Percentiles rank a stretch among this genome's conserved stretches.
These are phyloP conservation scores for Cyprinodon diabolis DNA, from an alignment of 2,797 vertebrate species.

Conservation along the genomic window DNA sequence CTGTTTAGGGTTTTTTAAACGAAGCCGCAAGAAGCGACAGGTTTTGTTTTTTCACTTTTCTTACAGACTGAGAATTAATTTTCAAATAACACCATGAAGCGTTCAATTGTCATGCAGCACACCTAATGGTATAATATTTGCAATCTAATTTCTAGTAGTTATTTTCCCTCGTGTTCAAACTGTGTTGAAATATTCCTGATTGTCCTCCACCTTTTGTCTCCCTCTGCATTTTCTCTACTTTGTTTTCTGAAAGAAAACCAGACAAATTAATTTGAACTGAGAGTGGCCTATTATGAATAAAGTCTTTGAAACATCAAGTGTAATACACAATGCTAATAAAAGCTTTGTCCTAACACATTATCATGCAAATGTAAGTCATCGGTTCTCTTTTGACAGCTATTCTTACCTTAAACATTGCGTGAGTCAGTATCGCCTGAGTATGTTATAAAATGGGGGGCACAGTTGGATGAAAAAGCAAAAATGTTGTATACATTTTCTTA, in stretches of 20 bases:
- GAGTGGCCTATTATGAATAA: too few species aligned
- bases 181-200: not conserved
- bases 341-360: not conserved
- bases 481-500: not conserved
- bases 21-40: too few species aligned
- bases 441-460: not conserved
- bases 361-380: not conserved
- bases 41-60: too few species aligned
- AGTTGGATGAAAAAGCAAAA: not conserved
- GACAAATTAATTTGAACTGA: not conserved
- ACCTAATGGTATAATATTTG: not conserved
- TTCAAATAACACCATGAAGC: too few species aligned
- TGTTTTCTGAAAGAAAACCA: not conserved
- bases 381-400: not conserved
- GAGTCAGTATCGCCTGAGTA: too few species aligned
- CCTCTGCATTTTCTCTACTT: not conserved
- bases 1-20: too few species aligned
- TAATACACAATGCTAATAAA: not conserved
- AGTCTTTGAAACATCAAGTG: too few species aligned
- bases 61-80: too few species aligned
- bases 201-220: not conserved
- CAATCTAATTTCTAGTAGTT: too few species aligned
- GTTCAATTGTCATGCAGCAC: not conserved
- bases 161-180: not conserved
- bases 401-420: not conserved